Evolutionary conservation across 2,888 invertebrate species (phyloP).

Genomic region (Ecdyonurus torrentis): DNA sequence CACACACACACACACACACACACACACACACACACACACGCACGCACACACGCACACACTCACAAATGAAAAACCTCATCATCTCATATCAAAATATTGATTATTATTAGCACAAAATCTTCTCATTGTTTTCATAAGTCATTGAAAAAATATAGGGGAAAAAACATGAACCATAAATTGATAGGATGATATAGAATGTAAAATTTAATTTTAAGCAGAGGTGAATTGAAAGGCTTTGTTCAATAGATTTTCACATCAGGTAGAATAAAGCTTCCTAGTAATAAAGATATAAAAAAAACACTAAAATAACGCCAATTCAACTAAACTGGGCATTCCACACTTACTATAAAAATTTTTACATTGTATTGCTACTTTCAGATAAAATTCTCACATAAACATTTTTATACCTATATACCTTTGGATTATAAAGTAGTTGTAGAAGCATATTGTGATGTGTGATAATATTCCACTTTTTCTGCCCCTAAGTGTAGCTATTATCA

Average conservation of each 20-base stretch:
- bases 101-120: too few species aligned
- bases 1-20: too few species aligned
- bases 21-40: too few species aligned
- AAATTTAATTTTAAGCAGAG: too few species aligned
- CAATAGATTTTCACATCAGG: background rate
- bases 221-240: too few species aligned
- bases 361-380: background rate
- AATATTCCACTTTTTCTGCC: background rate
- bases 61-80: too few species aligned
- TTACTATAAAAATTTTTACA: background rate
- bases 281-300: background rate
- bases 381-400: background rate
- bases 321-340: background rate
- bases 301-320: background rate
- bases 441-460: background rate
- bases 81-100: too few species aligned
- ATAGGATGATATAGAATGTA: too few species aligned
- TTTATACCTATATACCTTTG: background rate
- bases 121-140: too few species aligned
- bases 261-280: background rate
- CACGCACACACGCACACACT: too few species aligned
- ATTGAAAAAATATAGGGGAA: too few species aligned
- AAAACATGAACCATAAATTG: too few species aligned
- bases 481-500: background rate
- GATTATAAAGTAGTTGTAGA: background rate